Percentiles rank a stretch among this genome's conserved stretches.
Conservation (phyloP, 2,797 vertebrate genomes). For the Tiaroga cobitis region DNA sequence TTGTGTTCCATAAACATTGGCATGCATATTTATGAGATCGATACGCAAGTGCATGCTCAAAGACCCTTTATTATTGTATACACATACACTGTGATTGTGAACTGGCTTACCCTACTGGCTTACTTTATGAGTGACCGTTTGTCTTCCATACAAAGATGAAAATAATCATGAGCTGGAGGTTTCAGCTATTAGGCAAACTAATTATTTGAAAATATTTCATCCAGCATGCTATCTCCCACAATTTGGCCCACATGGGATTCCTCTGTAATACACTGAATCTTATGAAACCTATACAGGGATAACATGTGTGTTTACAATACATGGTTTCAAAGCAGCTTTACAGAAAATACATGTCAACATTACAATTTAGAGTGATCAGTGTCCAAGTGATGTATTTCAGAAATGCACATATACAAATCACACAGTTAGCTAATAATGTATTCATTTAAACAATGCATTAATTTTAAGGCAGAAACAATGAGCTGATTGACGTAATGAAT, state of each 20-base stretch:
- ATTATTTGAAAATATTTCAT: not conserved
- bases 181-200: conserved; percentile 28
- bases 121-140: conserved; percentile 6
- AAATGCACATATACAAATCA: no score
- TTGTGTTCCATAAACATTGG: conserved; percentile 21
- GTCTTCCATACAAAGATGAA: conserved; percentile 21
- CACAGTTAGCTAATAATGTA: no score
- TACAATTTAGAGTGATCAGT: no score
- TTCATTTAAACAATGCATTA: no score
- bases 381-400: no score
- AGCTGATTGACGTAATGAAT: no score
- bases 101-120: conserved; percentile 1
- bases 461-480: no score
- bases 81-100: conserved; percentile 23
- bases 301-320: not conserved
- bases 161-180: not conserved
- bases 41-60: conserved; percentile 31
- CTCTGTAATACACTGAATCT: not conserved
- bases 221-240: not conserved
- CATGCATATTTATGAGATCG: conserved; percentile 48
- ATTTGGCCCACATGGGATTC: not conserved
- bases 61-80: conserved; percentile 35
- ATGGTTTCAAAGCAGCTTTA: no score
- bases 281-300: not conserved
- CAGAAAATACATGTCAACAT: no score